phyloP scores from a whole-genome alignment of 2,113 vertebrate species.

The Thamnaconus septentrionalis region DNA sequence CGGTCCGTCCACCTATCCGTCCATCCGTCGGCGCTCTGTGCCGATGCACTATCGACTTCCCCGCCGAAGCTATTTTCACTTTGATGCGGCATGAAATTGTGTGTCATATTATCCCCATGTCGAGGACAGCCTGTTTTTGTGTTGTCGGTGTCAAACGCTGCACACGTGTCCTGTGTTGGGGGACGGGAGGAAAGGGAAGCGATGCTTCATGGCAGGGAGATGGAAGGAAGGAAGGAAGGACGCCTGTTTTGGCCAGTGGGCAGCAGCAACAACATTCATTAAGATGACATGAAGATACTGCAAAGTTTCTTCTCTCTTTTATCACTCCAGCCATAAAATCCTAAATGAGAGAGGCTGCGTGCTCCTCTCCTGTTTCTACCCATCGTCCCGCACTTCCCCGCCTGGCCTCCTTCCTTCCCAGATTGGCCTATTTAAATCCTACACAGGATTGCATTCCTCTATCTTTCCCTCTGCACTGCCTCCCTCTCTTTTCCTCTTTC shows the following conservation, averaged over 20 bases:
- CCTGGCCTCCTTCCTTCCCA: conserved; percentile 28
- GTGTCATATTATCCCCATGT: conserved; percentile 37
- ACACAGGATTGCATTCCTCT: conserved; percentile 25
- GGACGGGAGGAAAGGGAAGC: neutral
- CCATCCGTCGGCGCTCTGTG: conserved; percentile 22
- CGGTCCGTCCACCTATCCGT: conserved; percentile 4
- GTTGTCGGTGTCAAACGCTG: neutral
- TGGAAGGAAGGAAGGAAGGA: conserved; percentile 22
- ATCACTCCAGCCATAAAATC: conserved; percentile 62
- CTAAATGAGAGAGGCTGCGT: conserved; percentile 46
- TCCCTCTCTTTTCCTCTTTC: conserved; percentile 12
- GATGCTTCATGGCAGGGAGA: neutral
- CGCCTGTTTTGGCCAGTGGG: conserved; percentile 50
- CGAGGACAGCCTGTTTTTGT: neutral
- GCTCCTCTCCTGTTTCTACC: conserved; percentile 31
- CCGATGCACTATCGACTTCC: conserved; percentile 56
- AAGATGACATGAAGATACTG: conserved; percentile 74
- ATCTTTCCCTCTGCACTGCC: conserved; percentile 7
- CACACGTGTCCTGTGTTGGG: neutral
- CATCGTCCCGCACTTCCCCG: conserved; percentile 18
- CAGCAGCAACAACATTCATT: conserved; percentile 65
- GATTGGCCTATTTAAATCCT: conserved; percentile 54
- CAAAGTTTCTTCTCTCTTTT: conserved; percentile 54
- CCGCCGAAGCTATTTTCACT: conserved; percentile 57
- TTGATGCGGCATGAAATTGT: conserved; percentile 55